Evolutionary conservation across 2,113 vertebrate species (phyloP).

Genomic region (Cardinalis cardinalis): DNA sequence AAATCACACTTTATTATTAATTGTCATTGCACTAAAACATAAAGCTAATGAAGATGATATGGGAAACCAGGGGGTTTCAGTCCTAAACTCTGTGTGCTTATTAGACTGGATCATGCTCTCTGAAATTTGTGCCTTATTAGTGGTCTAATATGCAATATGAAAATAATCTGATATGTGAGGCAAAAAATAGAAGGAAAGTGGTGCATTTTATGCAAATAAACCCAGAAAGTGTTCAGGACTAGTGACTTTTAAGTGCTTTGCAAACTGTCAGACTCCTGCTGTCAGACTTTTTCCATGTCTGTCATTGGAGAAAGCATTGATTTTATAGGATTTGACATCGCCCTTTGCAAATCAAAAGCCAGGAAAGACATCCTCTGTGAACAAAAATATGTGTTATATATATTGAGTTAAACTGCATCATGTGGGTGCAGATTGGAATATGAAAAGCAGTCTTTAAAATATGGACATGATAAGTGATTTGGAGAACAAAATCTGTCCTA

Average conservation of each 20-base stretch:
- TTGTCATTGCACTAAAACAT: background rate
- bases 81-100: background rate
- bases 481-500: background rate
- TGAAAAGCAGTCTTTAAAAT: background rate
- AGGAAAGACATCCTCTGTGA: background rate
- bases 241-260: slow-evolving; percentile 13
- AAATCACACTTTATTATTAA: background rate
- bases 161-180: slow-evolving; percentile 37
- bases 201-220: slow-evolving; percentile 48
- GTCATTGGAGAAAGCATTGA: background rate
- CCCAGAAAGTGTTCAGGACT: slow-evolving; percentile 31
- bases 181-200: slow-evolving; percentile 38
- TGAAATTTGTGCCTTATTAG: slow-evolving; percentile 19
- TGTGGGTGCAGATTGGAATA: background rate
- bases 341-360: background rate
- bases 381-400: background rate
- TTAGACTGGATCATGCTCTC: background rate
- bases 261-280: background rate
- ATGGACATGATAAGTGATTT: background rate
- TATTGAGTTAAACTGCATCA: background rate
- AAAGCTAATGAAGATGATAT: background rate
- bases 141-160: slow-evolving; percentile 21
- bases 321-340: background rate
- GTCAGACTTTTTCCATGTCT: background rate
- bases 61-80: background rate